Evolutionary conservation across 2,113 vertebrate genomes (phyloP), one percentile per base, ranked within the genome.

Genomic region (Fregata magnificens): DNA sequence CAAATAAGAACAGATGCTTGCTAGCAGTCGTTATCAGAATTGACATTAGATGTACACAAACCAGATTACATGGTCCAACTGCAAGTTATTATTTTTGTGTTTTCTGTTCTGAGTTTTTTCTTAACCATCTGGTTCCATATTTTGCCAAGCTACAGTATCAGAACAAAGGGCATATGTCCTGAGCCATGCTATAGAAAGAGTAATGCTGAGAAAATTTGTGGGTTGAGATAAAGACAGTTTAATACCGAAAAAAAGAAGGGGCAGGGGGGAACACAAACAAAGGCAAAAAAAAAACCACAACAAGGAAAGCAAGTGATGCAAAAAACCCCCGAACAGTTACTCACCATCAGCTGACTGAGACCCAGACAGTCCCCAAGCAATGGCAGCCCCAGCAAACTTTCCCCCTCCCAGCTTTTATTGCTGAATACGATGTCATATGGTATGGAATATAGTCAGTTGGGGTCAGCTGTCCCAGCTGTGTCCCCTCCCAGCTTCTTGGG

Each of bases 361-460:
- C 34, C 10, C 16, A 62, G 8, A 1, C n/a, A n/a, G 9, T 28
- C 15, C 32, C 34, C 34, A 76, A 34, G 13, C 34, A 71, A 24
- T 3, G 6, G 4, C 34, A 86, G 7, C 4, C 50, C 25, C 15
- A 42, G 15, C 18, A 94, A 86, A 77, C 15, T 36, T 86, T 53
- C 8, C 1, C 3, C 24, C 10, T 62, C 8, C 9, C 15, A 36
- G 13, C 7, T 63, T 36, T 36, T 69, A 36, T 58, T 84, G 11
- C n/a, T 73, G 25, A n/a, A 10, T 8, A 32, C 2, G 6, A 34
- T 1, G 1, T 20, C 7, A 10, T 13, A 25, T 7, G 1, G 0
- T 44, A 21, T 53, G 20, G 20, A 62, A 77, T 28, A 36, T 7
- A 19, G 19, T 52, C 17, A 15, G 5, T 4, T 44, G 16, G 15